phyloP scores from a whole-genome alignment of 2,888 invertebrate species.

The Brenthis ino region DNA sequence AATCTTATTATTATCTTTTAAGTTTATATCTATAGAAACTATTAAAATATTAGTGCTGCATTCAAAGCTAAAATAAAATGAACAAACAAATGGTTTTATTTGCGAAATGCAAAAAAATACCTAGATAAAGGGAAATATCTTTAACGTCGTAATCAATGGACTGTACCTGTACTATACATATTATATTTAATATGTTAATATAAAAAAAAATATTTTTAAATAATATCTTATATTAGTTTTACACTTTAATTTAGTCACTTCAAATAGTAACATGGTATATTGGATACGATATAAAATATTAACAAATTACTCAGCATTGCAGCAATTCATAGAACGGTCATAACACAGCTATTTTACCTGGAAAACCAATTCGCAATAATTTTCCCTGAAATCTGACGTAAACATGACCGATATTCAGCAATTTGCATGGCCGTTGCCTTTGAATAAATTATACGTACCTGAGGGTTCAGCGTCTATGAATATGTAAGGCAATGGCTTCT shows the following conservation, averaged over 20 bases:
- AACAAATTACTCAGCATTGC: constrained; percentile 8
- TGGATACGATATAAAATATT: neutral
- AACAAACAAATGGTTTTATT: too few relatives aligned
- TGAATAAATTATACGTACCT: constrained; percentile 80
- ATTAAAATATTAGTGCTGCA: neutral
- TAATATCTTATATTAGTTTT: too few relatives aligned
- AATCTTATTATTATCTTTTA: too few relatives aligned
- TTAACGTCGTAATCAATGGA: too few relatives aligned
- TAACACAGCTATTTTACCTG: constrained; percentile 39
- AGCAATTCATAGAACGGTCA: constrained; percentile 40
- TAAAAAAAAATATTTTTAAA: too few relatives aligned
- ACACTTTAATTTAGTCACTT: too few relatives aligned
- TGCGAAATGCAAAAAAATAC: too few relatives aligned
- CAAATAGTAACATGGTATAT: too few relatives aligned
- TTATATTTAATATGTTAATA: too few relatives aligned
- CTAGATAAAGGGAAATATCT: too few relatives aligned
- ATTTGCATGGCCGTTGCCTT: constrained; percentile 79
- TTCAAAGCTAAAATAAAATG: neutral
- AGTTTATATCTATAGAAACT: constrained; percentile 19
- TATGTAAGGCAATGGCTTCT: constrained; percentile 81
- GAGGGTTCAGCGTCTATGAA: constrained; percentile 72
- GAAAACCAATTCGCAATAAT: constrained; percentile 75
- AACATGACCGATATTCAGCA: constrained; percentile 81
- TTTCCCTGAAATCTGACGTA: constrained; percentile 78
- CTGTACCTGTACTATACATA: too few relatives aligned